Base-by-base conservation (phyloP, 2,888 invertebrate genomes). In the Sthenelais limicola region DNA sequence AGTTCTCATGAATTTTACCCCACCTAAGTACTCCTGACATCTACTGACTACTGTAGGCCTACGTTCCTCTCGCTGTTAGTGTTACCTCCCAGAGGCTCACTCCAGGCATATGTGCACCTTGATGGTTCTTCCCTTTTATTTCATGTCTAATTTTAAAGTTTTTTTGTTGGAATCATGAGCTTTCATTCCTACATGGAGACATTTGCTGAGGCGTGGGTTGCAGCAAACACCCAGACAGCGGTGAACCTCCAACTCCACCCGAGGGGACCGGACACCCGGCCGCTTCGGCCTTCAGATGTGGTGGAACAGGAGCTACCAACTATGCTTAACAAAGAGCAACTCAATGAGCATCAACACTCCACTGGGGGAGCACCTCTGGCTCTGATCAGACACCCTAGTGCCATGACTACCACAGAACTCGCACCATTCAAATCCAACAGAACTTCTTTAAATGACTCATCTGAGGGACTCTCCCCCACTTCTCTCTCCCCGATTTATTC, bases 151-250 rank as follows among this genome's bases (percentile, higher is more conserved):
- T n/a, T n/a, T n/a, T n/a, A n/a, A n/a, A n/a, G n/a, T n/a, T n/a
- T n/a, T n/a, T n/a, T n/a, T n/a, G n/a, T 28, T 18, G 2, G 15
- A 35, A 28, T 2, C 56, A 74, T 71, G 74, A 54, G 51, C 56
- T 67, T 74, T 35, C 67, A 74, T 38, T 51, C 71, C 18, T 49
- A 68, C 47, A 74, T 97, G 96, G 96, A 97, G 91, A 96, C 96
- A 82, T 96, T 97, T 89, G 96, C 96, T 81, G 96, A 97, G 91
- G 96, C 96, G 83, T 97, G 96, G 96, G 95, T 96, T 83, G 96
- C 96, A 81, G 96, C 95, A 88, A 94, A 93, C 88, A 92, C 93
- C 30, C 85, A 82, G 72, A 86, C 62, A 1, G n/a, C 62, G 12
- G n/a, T 38, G 9, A 62, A 24, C 35, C 38, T 62, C 2, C 62